Conservation (phyloP, 2,888 invertebrate species). For the Marasmarcha lunaedactyla region DNA sequence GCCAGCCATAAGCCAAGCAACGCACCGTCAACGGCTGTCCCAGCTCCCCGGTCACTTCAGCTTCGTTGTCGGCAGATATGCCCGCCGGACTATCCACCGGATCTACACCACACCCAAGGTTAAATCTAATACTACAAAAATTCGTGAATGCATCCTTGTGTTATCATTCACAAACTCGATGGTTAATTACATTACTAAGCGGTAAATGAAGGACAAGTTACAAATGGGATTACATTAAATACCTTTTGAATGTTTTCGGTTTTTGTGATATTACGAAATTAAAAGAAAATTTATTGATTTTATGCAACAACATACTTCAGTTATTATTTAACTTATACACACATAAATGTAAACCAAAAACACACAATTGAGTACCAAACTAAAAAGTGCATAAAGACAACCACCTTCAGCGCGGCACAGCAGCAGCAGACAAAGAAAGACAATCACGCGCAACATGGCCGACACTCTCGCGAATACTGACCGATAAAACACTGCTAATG, state of each 20-base stretch:
- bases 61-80: slow-evolving; percentile 76
- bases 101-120: slow-evolving; percentile 52
- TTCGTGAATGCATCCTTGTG: slow-evolving; percentile 19
- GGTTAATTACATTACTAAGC: slow-evolving; percentile 35
- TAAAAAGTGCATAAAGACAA: slow-evolving; percentile 24
- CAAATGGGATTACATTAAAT: slow-evolving; percentile 26
- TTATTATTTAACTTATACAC: too few species aligned
- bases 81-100: slow-evolving; percentile 69
- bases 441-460: slow-evolving; percentile 28
- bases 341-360: slow-evolving; percentile 19
- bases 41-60: slow-evolving; percentile 76
- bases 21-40: slow-evolving; percentile 78
- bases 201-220: slow-evolving; percentile 22
- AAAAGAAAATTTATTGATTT: too few species aligned
- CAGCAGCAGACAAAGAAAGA: slow-evolving; percentile 21
- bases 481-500: slow-evolving; percentile 4
- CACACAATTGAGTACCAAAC: slow-evolving; percentile 22
- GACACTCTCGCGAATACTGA: slow-evolving; percentile 5
- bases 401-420: slow-evolving; percentile 32
- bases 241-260: neutral
- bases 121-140: slow-evolving; percentile 22
- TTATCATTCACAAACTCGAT: slow-evolving; percentile 34
- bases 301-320: too few species aligned
- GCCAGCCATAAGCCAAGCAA: slow-evolving; percentile 87
- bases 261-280: too few species aligned